phyloP scores from a whole-genome alignment of 2,888 invertebrate genomes.

The Morpho helenor region DNA sequence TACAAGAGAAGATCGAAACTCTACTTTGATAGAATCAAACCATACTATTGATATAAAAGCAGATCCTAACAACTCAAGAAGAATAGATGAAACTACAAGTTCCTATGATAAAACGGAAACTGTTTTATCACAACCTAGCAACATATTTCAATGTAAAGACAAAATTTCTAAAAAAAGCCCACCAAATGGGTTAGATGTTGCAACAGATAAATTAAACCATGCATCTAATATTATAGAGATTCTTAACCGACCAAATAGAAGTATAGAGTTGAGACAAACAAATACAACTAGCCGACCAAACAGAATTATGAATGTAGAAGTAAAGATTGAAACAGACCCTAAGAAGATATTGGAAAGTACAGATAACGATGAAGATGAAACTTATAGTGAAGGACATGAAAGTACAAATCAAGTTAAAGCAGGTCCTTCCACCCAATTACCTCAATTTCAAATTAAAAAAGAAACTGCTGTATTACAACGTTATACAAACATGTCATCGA shows the following conservation, averaged over 20 bases:
- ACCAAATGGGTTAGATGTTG: not conserved
- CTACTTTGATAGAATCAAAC: not conserved
- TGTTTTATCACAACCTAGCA: not conserved
- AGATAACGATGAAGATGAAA: not conserved
- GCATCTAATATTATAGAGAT: constrained; percentile 7
- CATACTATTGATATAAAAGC: constrained; percentile 1
- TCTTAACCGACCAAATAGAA: not conserved
- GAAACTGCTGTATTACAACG: not conserved
- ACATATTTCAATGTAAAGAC: not conserved
- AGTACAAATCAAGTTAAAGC: not conserved
- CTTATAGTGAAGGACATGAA: not conserved
- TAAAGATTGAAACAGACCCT: not conserved
- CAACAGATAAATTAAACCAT: not conserved
- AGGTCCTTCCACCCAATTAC: not conserved
- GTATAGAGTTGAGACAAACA: not conserved
- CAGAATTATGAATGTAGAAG: not conserved
- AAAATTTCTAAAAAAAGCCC: not conserved
- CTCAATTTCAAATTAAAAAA: not conserved
- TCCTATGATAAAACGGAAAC: not conserved
- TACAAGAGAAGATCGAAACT: not conserved
- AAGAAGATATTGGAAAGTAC: not conserved
- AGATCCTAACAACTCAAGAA: not conserved
- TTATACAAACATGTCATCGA: not conserved
- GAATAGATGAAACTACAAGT: not conserved
- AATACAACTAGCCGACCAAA: not conserved